Base-by-base conservation (phyloP, 2,888 invertebrate genomes). In the Mactromeris polynyma region DNA sequence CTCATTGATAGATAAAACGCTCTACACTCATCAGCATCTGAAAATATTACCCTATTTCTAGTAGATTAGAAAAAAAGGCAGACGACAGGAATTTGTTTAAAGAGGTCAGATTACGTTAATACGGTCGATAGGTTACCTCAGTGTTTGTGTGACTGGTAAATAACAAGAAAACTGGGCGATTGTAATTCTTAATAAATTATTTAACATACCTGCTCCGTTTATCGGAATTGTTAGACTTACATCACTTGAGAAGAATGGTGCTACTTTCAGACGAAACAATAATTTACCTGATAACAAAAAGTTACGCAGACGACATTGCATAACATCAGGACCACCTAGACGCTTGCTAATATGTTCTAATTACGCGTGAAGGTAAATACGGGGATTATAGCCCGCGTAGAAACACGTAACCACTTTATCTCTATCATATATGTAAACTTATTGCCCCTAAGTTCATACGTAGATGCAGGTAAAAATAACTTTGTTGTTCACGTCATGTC, bases 341-440 rank as follows among this genome's bases (percentile, higher is more conserved):
- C 38, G 36, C 38, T 33, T 26, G 36, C 40, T 69, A 83, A 69
- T 40, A 69, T 26, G 38, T 84, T 46, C 54, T 84, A 78, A 84
- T 84, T 84, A 21, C 78, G 2, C 33, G 31, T 73, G 33, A 26
- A 84, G 84, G 84, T 84, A 84, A 84, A 77, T 84, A 78, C 54
- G 51, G 2, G 84, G 84, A 77, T 77, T 83, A 83, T 46, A 21
- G 36, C 2, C 21, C 19, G 36, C 81, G 58, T 33, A 26, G 82
- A 40, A 38, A 82, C 26, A 82, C 40, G 17, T 51, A 46, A 46
- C 73, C 33, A 73, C 21, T 31, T 83, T 73, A 83, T 83, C 83
- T 83, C 26, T 21, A 6, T 73, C 36, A 2, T 36, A 36, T 17
- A 33, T 33, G 17, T 73, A 58, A 26, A 36, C 19, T 4, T 26